Evolutionary conservation across 2,797 vertebrate genomes (phyloP).

Genomic region (Falco naumanni): DNA sequence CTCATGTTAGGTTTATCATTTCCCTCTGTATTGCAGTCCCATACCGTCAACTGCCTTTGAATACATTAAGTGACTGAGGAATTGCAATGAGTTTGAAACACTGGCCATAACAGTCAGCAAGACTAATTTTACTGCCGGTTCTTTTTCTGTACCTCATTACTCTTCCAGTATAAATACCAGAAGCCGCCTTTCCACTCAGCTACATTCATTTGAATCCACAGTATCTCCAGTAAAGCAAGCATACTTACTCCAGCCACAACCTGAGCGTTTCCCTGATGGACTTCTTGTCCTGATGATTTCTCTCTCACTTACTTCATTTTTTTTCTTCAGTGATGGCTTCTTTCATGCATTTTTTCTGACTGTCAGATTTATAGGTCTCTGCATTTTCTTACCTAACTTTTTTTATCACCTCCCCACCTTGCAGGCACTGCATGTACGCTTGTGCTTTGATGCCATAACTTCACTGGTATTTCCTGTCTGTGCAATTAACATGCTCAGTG

Average conservation of each 20-base stretch:
- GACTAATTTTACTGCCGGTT: background rate
- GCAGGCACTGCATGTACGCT: background rate
- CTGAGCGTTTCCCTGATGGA: background rate
- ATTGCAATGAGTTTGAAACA: conserved; percentile 19
- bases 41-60: conserved; percentile 45
- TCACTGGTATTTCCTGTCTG: background rate
- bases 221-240: background rate
- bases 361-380: background rate
- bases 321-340: background rate
- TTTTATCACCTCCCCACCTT: background rate
- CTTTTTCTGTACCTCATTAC: background rate
- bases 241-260: background rate
- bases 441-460: background rate
- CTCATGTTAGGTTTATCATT: conserved; percentile 14
- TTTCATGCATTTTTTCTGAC: background rate
- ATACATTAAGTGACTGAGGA: conserved; percentile 34
- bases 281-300: background rate
- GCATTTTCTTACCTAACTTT: background rate
- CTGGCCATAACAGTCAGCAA: background rate
- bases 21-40: background rate
- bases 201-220: background rate
- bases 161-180: background rate
- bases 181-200: background rate
- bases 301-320: background rate
- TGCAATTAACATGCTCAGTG: background rate